Conservation (phyloP, 2,797 vertebrate genomes). For the Pangasius mekongensis region DNA sequence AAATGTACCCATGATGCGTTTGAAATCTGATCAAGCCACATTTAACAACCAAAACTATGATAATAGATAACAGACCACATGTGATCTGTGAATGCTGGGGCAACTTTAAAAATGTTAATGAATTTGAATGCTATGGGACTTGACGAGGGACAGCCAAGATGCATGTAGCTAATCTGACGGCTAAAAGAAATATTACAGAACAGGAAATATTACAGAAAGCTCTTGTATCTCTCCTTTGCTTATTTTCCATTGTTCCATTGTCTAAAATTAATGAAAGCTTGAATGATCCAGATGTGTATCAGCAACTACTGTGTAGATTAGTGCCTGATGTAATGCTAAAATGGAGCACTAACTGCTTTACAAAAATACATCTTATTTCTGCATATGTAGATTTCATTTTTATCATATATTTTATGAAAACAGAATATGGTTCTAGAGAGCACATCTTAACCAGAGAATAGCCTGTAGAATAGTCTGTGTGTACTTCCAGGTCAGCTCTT, state of each 20-base stretch:
- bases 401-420: background rate
- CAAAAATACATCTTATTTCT: background rate
- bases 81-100: background rate
- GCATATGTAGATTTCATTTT: background rate
- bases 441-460: too few species aligned
- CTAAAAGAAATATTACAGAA: background rate
- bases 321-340: background rate
- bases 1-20: background rate
- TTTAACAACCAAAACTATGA: background rate
- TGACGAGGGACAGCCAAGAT: too few species aligned
- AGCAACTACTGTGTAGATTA: background rate
- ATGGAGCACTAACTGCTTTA: background rate
- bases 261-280: background rate
- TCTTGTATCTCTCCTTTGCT: background rate
- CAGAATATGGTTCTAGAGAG: background rate
- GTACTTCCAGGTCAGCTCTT: background rate
- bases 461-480: background rate
- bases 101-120: background rate
- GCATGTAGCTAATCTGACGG: background rate
- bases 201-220: background rate
- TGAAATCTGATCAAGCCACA: background rate
- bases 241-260: background rate
- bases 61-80: background rate
- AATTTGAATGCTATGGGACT: too few species aligned
- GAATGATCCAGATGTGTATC: background rate